phyloP scores from a whole-genome alignment of 2,888 invertebrate genomes.

The Saturnia pavonia region DNA sequence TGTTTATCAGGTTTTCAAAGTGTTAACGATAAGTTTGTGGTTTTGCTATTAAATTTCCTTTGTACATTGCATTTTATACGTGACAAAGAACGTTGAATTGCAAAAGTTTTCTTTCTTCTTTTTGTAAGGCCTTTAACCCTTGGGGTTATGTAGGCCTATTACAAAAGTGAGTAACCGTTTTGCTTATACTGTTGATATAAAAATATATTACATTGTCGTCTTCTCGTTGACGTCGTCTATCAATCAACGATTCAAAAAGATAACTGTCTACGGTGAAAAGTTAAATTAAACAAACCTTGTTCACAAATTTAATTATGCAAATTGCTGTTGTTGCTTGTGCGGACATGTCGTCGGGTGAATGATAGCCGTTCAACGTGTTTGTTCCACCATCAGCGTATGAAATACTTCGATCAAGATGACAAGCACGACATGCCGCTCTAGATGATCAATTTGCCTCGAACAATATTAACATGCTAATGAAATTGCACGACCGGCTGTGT shows the following conservation, averaged over 20 bases:
- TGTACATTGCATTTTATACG: background rate
- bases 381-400: conserved; percentile 42
- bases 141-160: no score
- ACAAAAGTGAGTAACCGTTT: background rate
- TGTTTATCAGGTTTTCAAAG: background rate
- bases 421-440: conserved; percentile 34
- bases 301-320: conserved; percentile 43
- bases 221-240: conserved; percentile 29
- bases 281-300: conserved; percentile 35
- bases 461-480: conserved; percentile 52
- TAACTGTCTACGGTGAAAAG: conserved; percentile 34
- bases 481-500: conserved; percentile 29
- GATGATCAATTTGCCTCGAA: conserved; percentile 47
- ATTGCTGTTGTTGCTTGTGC: conserved; percentile 33
- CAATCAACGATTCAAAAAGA: conserved; percentile 42
- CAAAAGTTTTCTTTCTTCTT: no score
- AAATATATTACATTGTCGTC: background rate
- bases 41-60: background rate
- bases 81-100: background rate
- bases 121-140: no score
- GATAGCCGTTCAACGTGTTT: conserved; percentile 40
- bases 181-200: background rate
- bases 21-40: background rate
- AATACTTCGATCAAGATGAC: conserved; percentile 38
- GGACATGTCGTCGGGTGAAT: conserved; percentile 35